A percentile compares a stretch with the other conserved stretches of the same genome.
Evolutionary conservation across 2,113 vertebrate species (phyloP).

Genomic region (Callorhinus ursinus): DNA sequence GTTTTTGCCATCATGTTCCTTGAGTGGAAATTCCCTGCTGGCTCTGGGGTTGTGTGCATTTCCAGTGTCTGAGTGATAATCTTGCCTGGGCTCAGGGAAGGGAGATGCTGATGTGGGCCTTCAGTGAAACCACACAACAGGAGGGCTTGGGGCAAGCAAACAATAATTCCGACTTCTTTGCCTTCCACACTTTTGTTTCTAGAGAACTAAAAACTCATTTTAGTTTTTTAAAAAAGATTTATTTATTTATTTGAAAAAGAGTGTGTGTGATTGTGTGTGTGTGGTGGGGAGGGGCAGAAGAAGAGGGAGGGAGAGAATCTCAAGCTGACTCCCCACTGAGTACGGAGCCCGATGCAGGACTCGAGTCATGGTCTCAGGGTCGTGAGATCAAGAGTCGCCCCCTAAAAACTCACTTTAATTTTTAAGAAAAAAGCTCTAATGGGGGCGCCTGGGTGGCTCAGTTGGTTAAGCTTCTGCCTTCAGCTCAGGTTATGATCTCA

Average conservation of each 20-base stretch:
- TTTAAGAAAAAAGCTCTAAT: not conserved
- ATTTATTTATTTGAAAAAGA: not conserved
- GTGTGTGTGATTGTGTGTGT: no score
- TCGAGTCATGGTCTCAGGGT: not conserved
- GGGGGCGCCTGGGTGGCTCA: no score
- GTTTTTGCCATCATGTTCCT: not conserved
- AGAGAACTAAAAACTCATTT: not conserved
- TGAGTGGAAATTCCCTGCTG: constrained; percentile 3
- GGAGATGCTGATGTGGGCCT: not conserved
- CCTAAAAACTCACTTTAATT: not conserved
- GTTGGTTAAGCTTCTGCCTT: no score
- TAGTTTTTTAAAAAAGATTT: not conserved
- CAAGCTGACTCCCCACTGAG: not conserved
- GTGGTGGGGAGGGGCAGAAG: not conserved
- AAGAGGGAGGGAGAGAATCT: not conserved
- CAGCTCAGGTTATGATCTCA: no score
- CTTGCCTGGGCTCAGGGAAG: not conserved
- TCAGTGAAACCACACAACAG: not conserved
- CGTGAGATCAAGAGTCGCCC: not conserved
- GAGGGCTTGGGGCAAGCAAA: not conserved
- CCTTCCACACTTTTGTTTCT: not conserved
- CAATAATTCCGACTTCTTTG: not conserved
- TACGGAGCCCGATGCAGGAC: not conserved
- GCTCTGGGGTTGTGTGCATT: not conserved
- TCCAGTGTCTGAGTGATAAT: not conserved